A percentile compares a stretch with the other conserved stretches of the same genome.
phyloP scores from a whole-genome alignment of 1,140 invertebrate species.

The Aphis craccivora region DNA sequence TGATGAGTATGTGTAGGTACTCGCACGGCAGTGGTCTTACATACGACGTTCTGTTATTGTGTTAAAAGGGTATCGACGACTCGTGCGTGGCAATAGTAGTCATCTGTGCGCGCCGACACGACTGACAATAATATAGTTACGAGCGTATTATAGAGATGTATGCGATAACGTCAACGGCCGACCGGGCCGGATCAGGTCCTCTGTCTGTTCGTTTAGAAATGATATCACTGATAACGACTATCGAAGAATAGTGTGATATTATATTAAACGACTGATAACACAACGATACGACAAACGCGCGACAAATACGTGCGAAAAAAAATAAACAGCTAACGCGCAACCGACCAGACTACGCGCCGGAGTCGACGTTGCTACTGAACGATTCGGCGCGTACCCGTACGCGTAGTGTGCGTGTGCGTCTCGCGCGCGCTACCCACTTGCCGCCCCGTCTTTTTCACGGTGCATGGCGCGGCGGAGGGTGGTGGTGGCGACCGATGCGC shows the following conservation, averaged over 20 bases:
- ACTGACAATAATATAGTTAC: neutral
- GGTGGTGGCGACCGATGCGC: conserved; percentile 1
- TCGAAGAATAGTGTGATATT: neutral
- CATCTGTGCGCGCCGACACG: too few relatives aligned
- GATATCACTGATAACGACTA: too few relatives aligned
- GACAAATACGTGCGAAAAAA: neutral
- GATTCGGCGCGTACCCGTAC: neutral
- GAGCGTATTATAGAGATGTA: neutral
- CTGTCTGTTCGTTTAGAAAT: too few relatives aligned
- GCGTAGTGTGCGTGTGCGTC: neutral
- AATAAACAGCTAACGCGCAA: neutral
- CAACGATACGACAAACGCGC: neutral
- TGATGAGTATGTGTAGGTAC: too few relatives aligned
- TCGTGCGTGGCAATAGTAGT: too few relatives aligned
- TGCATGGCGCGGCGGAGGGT: neutral
- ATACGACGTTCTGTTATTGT: too few relatives aligned
- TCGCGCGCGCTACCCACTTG: neutral
- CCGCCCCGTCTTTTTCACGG: neutral
- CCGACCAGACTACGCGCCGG: conserved; percentile 5
- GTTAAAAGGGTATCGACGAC: too few relatives aligned
- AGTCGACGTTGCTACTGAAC: conserved; percentile 28
- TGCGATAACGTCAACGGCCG: neutral
- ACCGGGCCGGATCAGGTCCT: too few relatives aligned
- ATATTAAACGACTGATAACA: neutral
- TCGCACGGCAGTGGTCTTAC: neutral